Base-by-base conservation (phyloP, 2,888 invertebrate genomes). In the Rhodophaea formosa region DNA sequence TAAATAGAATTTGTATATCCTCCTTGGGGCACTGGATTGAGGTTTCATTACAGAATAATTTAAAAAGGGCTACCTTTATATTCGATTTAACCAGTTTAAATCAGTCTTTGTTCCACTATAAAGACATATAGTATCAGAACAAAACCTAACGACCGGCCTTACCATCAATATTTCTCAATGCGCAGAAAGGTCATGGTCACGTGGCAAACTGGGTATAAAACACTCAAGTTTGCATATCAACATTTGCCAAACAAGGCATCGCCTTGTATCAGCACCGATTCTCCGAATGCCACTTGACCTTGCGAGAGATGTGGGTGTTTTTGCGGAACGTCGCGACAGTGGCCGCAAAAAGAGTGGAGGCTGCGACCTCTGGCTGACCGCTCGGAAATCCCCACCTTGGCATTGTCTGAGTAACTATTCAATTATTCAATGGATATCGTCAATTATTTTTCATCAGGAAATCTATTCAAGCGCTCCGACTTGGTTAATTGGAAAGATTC, bases 321-420 rank as follows among this genome's bases (percentile, higher is more conserved):
- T 53, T 53, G 43, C 30, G 10, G 7, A 15, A 29, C 14, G 23
- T 23, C 23, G 12, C 42, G 43, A 23, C 12, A 12, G 12, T 14
- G 29, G 29, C 44, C 7, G 16, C 16, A 44, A 53, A 44, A 51
- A 15, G 10, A 12, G 1, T 17, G 53, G 53, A 53, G 42, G 53
- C 17, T 43, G 29, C 16, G 53, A 43, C 58, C 57, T 60, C 53
- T 43, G 46, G 30, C n/a, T n/a, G n/a, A n/a, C n/a, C 46, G 32
- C 14, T 47, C 43, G 62, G 61, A 55, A 49, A 62, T 8, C 49
- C 35, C 45, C 49, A 71, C 64, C 71, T 75, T 75, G 66, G 66
- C 35, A 51, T 51, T 51, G 35, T 17, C 32, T 30, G n/a, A 10
- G 39, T 39, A 39, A 39, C 10, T 39, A 39, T n/a, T 39, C 39